Base-by-base conservation (phyloP, 2,888 invertebrate genomes). In the Dolichopus griseipennis region DNA sequence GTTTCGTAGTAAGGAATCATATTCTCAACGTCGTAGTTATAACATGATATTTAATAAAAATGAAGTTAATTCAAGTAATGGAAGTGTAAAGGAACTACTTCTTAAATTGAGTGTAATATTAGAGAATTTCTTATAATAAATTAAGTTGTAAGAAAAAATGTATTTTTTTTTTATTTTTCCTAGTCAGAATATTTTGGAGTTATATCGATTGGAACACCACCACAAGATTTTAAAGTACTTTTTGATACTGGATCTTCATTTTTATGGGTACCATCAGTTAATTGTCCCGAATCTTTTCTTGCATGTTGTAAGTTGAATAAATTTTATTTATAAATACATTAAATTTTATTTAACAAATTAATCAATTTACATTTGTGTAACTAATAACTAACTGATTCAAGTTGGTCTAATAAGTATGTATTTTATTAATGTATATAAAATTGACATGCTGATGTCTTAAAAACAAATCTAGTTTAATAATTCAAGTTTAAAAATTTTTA, bases 221-320 rank as follows among this genome's bases (percentile, higher is more conserved):
- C 94, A 67, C 98, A 98, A 83, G 85, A 83, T 18, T 98, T 98
- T 83, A 91, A 89, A 76, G 97, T 98, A 71, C 91, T 99, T 70
- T 99, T 99, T 83, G 99, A 99, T 83, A 99, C 98, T 0, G 99
- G 99, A 71, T 98, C 97, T 5, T 96, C 97, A 62, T 99, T 99
- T 83, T 86, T 99, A 68, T 99, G 99, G 99, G 90, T 99, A 69
- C 99, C 99, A 6, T 97, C 97, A 15, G 96, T 97, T 83, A 90
- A 97, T 80, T 99, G 99, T 80, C 90, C 93, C 78, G 86, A 87
- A 78, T 91, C 93, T 68, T 37, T 97, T 80, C 92, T 98, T 75
- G 98, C 98, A 15, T 97, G 97, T 82, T 83, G 95, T 90, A 82
- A 88, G 93, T 63, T 27, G 2, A 18, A 52, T 18, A 63, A 63